These are phyloP conservation scores for Callithrix jacchus DNA, from an alignment of 2,113 vertebrate genomes.

Conservation along the genomic window DNA sequence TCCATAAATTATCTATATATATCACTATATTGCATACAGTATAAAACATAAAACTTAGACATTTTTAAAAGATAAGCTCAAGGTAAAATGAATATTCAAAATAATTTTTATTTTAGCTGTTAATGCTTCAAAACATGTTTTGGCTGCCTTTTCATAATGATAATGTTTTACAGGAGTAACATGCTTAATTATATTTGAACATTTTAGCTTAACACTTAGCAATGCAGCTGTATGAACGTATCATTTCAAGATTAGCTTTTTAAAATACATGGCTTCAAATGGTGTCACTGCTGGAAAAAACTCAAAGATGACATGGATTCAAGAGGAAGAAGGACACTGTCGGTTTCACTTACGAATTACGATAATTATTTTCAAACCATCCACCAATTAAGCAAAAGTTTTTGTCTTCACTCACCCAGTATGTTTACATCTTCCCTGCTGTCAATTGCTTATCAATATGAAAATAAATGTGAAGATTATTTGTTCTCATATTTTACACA, in stretches of 20 bases:
- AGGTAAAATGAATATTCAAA: slow-evolving; percentile 42
- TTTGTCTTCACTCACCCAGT: slow-evolving; percentile 9
- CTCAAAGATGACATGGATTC: slow-evolving; percentile 15
- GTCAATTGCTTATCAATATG: slow-evolving; percentile 34
- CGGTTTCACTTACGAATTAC: slow-evolving; percentile 46
- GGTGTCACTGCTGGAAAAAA: neutral
- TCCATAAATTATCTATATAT: neutral
- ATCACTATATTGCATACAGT: neutral
- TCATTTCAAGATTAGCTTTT: slow-evolving; percentile 53
- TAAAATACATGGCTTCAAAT: neutral
- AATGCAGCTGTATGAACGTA: neutral
- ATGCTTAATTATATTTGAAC: slow-evolving; percentile 40
- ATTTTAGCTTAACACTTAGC: slow-evolving; percentile 19
- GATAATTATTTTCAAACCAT: slow-evolving; percentile 50
- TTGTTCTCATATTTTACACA: slow-evolving; percentile 29
- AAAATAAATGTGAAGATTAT: neutral
- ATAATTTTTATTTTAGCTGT: slow-evolving; percentile 46
- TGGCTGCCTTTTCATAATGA: slow-evolving; percentile 30
- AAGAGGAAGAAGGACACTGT: slow-evolving; percentile 9
- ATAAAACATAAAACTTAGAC: neutral
- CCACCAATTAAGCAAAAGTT: slow-evolving; percentile 32
- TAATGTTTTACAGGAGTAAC: neutral
- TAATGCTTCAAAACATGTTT: slow-evolving; percentile 30
- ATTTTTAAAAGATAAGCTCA: neutral
- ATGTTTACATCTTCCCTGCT: slow-evolving; percentile 27